Conservation (phyloP, 2,888 invertebrate genomes). For the Metellina segmentata region DNA sequence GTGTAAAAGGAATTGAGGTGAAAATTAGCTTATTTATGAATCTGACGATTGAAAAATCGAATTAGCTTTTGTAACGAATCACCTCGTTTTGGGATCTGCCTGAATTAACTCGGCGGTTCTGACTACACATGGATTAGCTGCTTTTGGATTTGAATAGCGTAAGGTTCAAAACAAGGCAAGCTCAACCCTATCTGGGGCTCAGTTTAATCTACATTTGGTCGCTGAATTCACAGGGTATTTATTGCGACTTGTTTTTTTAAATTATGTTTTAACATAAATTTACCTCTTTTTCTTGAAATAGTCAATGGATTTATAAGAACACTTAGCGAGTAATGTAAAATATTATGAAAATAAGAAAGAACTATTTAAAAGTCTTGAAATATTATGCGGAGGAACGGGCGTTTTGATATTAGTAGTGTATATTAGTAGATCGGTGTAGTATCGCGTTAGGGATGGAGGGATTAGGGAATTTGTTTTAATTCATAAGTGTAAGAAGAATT, state of each 20-base stretch:
- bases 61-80: too few species aligned
- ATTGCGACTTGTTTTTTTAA: background rate
- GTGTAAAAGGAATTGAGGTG: too few species aligned
- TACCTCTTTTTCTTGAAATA: background rate
- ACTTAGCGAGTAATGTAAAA: background rate
- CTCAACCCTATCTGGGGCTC: background rate
- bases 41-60: too few species aligned
- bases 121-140: background rate
- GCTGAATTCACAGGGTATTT: background rate
- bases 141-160: background rate
- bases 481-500: too few species aligned
- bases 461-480: background rate
- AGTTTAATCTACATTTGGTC: background rate
- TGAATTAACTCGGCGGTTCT: too few species aligned
- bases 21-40: too few species aligned
- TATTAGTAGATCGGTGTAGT: too few species aligned
- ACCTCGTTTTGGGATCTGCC: too few species aligned
- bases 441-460: too few species aligned
- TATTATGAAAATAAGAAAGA: background rate
- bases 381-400: background rate
- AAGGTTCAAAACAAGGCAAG: background rate
- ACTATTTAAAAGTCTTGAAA: background rate
- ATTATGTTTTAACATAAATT: background rate
- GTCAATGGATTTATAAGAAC: background rate
- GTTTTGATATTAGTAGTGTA: too few species aligned